Conservation (phyloP, 2,797 vertebrate species). For the Muscicapa striata region DNA sequence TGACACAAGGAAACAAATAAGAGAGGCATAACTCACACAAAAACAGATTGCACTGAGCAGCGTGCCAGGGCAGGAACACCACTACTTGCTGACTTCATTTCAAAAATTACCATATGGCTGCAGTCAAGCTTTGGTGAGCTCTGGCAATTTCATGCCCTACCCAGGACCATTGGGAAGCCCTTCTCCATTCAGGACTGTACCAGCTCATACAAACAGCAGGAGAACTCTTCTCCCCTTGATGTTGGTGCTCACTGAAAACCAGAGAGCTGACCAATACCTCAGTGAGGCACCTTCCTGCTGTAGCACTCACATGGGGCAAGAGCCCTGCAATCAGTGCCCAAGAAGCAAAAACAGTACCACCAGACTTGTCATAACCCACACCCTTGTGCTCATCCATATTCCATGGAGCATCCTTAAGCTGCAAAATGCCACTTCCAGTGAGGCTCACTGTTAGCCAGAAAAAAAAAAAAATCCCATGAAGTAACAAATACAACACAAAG, state of each 20-base stretch:
- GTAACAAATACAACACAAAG: neutral
- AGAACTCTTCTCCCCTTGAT: neutral
- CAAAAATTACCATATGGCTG: neutral
- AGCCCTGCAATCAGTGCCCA: neutral
- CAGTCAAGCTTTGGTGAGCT: neutral
- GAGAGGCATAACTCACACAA: neutral
- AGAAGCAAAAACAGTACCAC: neutral
- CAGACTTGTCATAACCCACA: neutral
- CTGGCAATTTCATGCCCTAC: neutral
- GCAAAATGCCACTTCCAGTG: neutral
- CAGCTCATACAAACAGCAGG: neutral
- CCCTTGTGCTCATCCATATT: neutral
- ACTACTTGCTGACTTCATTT: neutral
- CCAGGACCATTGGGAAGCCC: neutral
- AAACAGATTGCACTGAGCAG: neutral
- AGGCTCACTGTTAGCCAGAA: neutral
- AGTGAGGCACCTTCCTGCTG: neutral
- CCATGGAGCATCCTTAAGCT: neutral
- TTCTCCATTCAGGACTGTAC: neutral
- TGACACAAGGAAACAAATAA: neutral
- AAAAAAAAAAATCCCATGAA: neutral
- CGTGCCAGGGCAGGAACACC: neutral
- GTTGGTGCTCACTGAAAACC: neutral
- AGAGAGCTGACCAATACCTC: neutral
- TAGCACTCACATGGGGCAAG: fast-evolving